Conservation (phyloP, 2,113 vertebrate genomes). For the Neodontobutis hainanensis region DNA sequence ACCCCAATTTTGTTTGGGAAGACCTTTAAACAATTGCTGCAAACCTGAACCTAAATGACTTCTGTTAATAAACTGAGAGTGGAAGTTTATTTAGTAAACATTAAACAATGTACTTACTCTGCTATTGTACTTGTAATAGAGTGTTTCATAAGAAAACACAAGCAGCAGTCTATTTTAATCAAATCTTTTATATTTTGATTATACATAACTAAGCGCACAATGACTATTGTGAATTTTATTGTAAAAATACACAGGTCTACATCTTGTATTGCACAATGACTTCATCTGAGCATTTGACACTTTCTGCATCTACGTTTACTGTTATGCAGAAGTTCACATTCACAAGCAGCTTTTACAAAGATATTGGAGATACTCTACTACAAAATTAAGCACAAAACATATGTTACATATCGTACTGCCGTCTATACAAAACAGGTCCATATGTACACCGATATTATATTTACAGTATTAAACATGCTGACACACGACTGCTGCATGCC, state of each 20-base stretch:
- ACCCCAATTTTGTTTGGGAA: too few species aligned
- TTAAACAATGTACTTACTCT: too few species aligned
- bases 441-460: conserved; percentile 55
- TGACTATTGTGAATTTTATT: conserved; percentile 54
- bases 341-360: conserved; percentile 39
- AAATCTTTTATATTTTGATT: conserved; percentile 65
- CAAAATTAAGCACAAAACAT: conserved; percentile 37
- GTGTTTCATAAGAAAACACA: background rate
- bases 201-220: conserved; percentile 54
- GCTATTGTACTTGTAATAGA: too few species aligned
- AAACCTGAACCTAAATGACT: too few species aligned
- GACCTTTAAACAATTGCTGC: too few species aligned
- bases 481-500: conserved; percentile 38
- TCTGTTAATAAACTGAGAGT: too few species aligned
- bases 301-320: conserved; percentile 28
- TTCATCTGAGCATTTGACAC: conserved; percentile 40
- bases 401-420: conserved; percentile 24
- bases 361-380: conserved; percentile 45
- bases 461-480: conserved; percentile 38
- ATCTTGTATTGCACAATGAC: conserved; percentile 48
- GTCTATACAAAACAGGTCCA: conserved; percentile 59
- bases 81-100: too few species aligned
- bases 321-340: conserved; percentile 63
- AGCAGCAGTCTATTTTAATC: conserved; percentile 22
- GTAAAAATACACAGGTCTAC: conserved; percentile 64